Base-by-base conservation (phyloP, 2,888 invertebrate species). In the Mythimna ferrago region DNA sequence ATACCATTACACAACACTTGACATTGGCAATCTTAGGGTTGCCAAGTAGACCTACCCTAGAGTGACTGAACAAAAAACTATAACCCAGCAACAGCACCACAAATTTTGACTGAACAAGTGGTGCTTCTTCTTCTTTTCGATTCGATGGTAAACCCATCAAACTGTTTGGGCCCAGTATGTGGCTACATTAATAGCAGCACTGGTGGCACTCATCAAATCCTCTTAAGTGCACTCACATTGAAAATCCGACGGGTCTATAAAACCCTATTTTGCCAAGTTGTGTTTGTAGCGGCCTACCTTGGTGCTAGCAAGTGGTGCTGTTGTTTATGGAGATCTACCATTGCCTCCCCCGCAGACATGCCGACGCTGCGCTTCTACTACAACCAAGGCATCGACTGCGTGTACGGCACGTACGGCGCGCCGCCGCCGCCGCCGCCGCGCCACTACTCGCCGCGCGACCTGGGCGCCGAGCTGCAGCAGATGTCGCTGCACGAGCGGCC, bases 351-450 rank as follows among this genome's bases (percentile, higher is more conserved):
- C 6, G 5, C 88, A 94, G 97, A 98, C 88, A 93, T 97, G 64
- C 92, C 96, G 16, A 97, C 97, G 9, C 92, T 97, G 76, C 96
- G 97, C 74, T 97, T 97, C 89, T 98, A 97, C 92, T 98, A 97
- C 93, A 98, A 98, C 91, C 92, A 97, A 87, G 97, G 98, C 85
- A 93, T 97, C 82, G 97, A 97, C 77, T 96, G 94, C 86, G 94
- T 95, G 94, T 95, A 92, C 94, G 16, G 89, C 92, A 44, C 74
- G 32, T 95, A 94, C 91, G 94, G 94, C 2, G 90, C 91, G n/a
- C 93, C 76, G 1, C 58, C 86, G 9, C 91, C 91, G 14, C 44
- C 51, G 51, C 51, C 51, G 65, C 90, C 92, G 38, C 79, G 90
- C 0, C 89, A 91, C 88, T 92, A 92, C 91, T 87, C 91, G 58